Conservation (phyloP, 2,888 invertebrate species). For the Isotomurus palustris region DNA sequence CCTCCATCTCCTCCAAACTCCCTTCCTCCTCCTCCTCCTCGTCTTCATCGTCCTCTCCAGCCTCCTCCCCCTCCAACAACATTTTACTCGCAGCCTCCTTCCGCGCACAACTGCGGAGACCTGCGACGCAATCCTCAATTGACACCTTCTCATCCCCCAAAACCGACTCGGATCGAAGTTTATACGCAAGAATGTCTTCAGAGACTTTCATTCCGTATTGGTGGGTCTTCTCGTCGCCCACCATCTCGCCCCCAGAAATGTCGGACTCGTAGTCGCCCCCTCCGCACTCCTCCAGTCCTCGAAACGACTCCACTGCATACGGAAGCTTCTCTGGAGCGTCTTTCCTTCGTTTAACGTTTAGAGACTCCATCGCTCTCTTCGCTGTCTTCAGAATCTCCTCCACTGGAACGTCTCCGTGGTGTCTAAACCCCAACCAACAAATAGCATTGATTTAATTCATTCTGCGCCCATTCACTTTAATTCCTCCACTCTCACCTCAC, state of each 20-base stretch:
- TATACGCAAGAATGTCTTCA: slow-evolving; percentile 24
- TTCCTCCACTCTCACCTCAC: background rate
- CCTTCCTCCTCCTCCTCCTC: slow-evolving; percentile 3
- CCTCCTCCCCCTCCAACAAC: background rate
- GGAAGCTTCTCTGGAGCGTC: background rate
- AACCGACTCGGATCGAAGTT: slow-evolving; percentile 1
- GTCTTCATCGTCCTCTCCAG: slow-evolving; percentile 3
- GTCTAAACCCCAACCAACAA: background rate
- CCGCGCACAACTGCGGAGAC: background rate
- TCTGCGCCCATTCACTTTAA: background rate
- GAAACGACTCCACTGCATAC: background rate
- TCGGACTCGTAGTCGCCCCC: slow-evolving; percentile 17
- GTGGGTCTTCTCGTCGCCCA: slow-evolving; percentile 8
- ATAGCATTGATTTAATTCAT: background rate
- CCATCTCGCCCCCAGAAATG: background rate
- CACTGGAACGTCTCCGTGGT: background rate
- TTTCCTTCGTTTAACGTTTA: background rate
- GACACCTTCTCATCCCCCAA: background rate
- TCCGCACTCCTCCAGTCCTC: background rate
- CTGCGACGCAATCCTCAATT: background rate
- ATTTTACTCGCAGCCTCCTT: background rate
- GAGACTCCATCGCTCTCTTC: background rate
- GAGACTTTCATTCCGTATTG: slow-evolving; percentile 19
- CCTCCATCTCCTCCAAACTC: slow-evolving; percentile 8
- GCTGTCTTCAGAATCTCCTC: slow-evolving; percentile 5